A percentile compares a stretch with the other conserved stretches of the same genome.
Evolutionary conservation across 2,888 invertebrate species (phyloP).

Genomic region (Drosophila mettleri): DNA sequence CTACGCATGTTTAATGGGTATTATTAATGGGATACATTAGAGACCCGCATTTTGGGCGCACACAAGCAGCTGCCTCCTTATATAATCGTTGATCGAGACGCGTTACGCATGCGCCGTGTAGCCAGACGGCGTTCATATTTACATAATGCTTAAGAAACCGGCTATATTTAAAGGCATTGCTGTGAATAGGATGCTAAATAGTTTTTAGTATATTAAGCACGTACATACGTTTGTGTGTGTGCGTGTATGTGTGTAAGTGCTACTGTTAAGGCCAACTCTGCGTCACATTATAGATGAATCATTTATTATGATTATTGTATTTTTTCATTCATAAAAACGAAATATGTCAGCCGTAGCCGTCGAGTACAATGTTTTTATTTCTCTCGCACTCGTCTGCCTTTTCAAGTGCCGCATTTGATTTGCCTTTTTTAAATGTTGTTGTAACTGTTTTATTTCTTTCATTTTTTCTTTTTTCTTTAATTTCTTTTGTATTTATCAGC

Average conservation of each 20-base stretch:
- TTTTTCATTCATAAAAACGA: slow-evolving; percentile 71
- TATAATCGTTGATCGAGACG: slow-evolving; percentile 37
- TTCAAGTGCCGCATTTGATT: slow-evolving; percentile 71
- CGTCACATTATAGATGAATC: slow-evolving; percentile 70
- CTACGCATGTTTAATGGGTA: slow-evolving; percentile 28
- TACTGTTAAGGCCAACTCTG: slow-evolving; percentile 58
- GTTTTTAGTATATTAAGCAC: slow-evolving; percentile 45
- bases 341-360: slow-evolving; percentile 48
- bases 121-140: slow-evolving; percentile 42
- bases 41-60: slow-evolving; percentile 26
- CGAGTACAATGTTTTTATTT: slow-evolving; percentile 32
- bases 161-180: slow-evolving; percentile 43
- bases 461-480: slow-evolving; percentile 8
- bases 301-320: slow-evolving; percentile 52
- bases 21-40: slow-evolving; percentile 49
- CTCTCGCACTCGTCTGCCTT: slow-evolving; percentile 33
- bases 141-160: slow-evolving; percentile 55
- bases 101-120: slow-evolving; percentile 61
- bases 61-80: slow-evolving; percentile 36
- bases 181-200: slow-evolving; percentile 69
- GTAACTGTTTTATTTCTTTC: slow-evolving; percentile 32
- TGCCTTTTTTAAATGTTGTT: slow-evolving; percentile 44
- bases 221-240: slow-evolving; percentile 14
- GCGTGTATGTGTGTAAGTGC: slow-evolving; percentile 31
- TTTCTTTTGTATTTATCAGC: slow-evolving; percentile 43